Evolutionary conservation across 37 sponge, comb jelly and placozoan species (phyloP).

Genomic region (Axinella damicornis): DNA sequence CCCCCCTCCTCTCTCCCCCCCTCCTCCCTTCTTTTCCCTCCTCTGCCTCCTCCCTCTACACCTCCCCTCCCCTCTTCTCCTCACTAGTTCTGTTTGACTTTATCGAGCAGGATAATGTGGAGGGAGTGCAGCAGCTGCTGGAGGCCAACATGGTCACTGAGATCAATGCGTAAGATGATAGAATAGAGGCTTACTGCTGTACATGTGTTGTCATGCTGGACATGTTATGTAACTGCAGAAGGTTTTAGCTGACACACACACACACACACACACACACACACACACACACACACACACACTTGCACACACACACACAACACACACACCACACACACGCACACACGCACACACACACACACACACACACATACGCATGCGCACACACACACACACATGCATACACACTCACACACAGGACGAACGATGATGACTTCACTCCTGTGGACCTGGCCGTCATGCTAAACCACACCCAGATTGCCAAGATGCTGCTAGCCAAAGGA

Average conservation of each 20-base stretch:
- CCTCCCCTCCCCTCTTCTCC: no score
- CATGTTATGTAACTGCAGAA: no score
- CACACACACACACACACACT: no score
- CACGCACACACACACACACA: constrained; percentile 16
- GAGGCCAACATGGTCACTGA: constrained; percentile 10
- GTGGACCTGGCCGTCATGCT: constrained; percentile 83
- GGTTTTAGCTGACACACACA: not conserved
- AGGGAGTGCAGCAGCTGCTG: constrained; percentile 43
- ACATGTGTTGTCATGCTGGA: no score
- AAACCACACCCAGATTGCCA: constrained; percentile 41
- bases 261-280: constrained; percentile 18
- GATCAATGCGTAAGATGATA: constrained; percentile 47
- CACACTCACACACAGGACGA: constrained; percentile 14
- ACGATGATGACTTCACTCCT: constrained; percentile 70
- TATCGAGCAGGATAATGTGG: constrained; percentile 43
- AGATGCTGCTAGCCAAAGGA: constrained; percentile 58
- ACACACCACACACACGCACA: no score
- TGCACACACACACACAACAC: no score
- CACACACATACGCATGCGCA: constrained; percentile 6
- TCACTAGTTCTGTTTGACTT: constrained; percentile 23
- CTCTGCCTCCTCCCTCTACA: not conserved
- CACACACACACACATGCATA: constrained; percentile 1
- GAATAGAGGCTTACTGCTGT: no score
- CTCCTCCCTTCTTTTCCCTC: not conserved
- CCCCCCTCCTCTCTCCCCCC: no score